These are phyloP conservation scores for Ornithoptera alexandrae DNA, from an alignment of 2,888 invertebrate genomes.

Conservation along the genomic window DNA sequence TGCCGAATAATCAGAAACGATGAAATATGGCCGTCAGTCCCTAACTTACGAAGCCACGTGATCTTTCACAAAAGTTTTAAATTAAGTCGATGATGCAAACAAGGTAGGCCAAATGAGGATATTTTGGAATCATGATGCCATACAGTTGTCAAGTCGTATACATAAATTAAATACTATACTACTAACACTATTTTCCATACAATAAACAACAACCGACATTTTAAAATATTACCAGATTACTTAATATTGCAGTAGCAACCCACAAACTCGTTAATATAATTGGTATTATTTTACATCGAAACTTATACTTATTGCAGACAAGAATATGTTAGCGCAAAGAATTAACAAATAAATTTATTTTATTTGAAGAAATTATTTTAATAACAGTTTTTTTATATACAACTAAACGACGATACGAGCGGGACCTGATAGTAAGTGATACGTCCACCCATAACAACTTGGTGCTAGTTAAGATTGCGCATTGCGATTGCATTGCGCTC, in stretches of 20 bases:
- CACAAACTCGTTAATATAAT: slow-evolving; percentile 9
- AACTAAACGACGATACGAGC: no score
- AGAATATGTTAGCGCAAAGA: neutral
- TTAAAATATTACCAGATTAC: slow-evolving; percentile 19
- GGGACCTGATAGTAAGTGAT: no score
- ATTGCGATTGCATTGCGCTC: no score
- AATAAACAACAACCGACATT: slow-evolving; percentile 22
- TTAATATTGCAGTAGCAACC: slow-evolving; percentile 14
- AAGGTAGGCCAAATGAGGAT: slow-evolving; percentile 13
- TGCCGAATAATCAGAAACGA: neutral
- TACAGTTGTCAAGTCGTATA: slow-evolving; percentile 16
- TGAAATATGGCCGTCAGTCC: neutral
- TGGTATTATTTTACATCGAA: neutral
- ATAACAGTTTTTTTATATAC: neutral
- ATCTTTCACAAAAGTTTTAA: slow-evolving; percentile 22
- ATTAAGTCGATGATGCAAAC: slow-evolving; percentile 30
- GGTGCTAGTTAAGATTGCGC: no score
- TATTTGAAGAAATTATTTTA: neutral
- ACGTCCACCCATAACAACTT: no score
- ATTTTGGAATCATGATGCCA: slow-evolving; percentile 26
- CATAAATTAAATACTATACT: slow-evolving; percentile 29
- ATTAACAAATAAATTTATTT: neutral
- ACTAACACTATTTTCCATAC: slow-evolving; percentile 18
- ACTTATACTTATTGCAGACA: neutral
- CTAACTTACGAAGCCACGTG: neutral